phyloP scores from a whole-genome alignment of 2,888 invertebrate genomes.

The Orthonevra nobilis region DNA sequence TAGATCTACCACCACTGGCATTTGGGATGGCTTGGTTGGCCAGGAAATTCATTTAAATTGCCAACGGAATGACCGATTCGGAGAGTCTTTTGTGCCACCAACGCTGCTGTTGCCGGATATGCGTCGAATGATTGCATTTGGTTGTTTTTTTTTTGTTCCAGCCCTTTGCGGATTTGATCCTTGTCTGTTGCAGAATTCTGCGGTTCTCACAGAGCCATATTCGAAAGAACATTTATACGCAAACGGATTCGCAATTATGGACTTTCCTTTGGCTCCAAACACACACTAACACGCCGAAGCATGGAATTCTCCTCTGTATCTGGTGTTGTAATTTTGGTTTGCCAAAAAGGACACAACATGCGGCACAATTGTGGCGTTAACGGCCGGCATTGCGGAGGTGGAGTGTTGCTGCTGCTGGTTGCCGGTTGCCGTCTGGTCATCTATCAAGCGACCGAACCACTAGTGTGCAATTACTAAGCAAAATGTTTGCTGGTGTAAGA shows the following conservation, averaged over 20 bases:
- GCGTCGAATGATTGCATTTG: constrained; percentile 49
- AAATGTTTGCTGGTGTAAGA: constrained; percentile 14
- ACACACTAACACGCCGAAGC: not conserved
- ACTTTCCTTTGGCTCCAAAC: constrained; percentile 36
- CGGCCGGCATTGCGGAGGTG: constrained; percentile 13
- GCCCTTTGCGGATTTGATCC: constrained; percentile 45
- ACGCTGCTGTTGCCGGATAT: constrained; percentile 8
- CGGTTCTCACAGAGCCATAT: constrained; percentile 21
- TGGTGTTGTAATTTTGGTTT: constrained; percentile 60
- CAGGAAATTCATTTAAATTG: constrained; percentile 42
- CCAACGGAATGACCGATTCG: constrained; percentile 53
- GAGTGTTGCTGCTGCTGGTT: too few relatives aligned
- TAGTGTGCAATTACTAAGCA: constrained; percentile 62
- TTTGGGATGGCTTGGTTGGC: constrained; percentile 1
- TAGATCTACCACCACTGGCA: constrained; percentile 32
- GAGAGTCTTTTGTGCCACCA: not conserved
- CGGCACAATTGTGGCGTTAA: constrained; percentile 54
- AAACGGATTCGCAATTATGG: constrained; percentile 65
- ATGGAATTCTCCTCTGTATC: not conserved
- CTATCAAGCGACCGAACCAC: constrained; percentile 54
- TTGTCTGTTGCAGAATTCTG: constrained; percentile 60
- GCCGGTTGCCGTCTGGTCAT: constrained; percentile 38
- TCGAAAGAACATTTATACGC: constrained; percentile 59
- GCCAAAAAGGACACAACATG: constrained; percentile 56
- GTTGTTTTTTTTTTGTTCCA: not conserved